Conservation (phyloP, 2,113 vertebrate genomes). For the Epinephelus moara region DNA sequence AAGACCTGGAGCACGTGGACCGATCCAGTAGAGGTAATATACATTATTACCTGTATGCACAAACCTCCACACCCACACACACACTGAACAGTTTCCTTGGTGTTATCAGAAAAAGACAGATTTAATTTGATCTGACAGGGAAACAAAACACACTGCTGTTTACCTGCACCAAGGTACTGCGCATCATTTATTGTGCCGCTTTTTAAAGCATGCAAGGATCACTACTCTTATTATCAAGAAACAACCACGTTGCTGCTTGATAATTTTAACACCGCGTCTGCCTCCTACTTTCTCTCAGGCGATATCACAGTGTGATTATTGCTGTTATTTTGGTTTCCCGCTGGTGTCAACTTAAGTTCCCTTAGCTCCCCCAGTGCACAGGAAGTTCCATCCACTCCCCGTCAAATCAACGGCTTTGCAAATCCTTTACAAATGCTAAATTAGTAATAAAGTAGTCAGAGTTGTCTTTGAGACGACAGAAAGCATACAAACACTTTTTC, state of each 20-base stretch:
- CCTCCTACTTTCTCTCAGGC: conserved; percentile 11
- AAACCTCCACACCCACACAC: not conserved
- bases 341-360: conserved; percentile 42
- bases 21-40: conserved; percentile 92
- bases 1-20: conserved; percentile 93
- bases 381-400: conserved; percentile 14
- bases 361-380: not conserved
- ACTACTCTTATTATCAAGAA: conserved; percentile 4
- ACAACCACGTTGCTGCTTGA: not conserved
- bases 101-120: not conserved
- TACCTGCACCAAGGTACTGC: not conserved
- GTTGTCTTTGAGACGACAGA: conserved; percentile 18
- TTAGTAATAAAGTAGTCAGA: conserved; percentile 18
- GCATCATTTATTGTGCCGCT: not conserved
- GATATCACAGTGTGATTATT: conserved; percentile 31
- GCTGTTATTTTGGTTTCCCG: conserved; percentile 57
- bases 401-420: conserved; percentile 27
- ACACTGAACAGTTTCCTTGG: not conserved
- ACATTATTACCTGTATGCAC: not conserved
- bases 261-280: conserved; percentile 25
- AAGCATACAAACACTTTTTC: not conserved
- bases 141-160: not conserved
- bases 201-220: conserved; percentile 3
- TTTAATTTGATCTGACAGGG: not conserved
- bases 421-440: conserved; percentile 30